These are phyloP conservation scores for Bradypus variegatus DNA, from an alignment of 2,797 vertebrate genomes.

Conservation along the genomic window DNA sequence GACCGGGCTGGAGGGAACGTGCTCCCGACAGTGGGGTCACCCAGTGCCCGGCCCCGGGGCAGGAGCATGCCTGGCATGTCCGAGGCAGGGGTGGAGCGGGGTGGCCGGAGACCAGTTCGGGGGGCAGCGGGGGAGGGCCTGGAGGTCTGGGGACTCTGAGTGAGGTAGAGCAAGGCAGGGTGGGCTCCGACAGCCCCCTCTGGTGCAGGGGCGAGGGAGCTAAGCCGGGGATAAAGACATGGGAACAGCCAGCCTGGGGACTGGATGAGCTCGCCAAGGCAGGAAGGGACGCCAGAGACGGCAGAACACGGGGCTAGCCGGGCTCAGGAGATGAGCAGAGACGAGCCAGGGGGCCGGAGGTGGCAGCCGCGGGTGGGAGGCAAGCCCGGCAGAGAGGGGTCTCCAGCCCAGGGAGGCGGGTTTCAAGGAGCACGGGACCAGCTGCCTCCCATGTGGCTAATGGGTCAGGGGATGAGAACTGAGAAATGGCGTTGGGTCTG, in stretches of 20 bases:
- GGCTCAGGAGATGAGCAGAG: no score
- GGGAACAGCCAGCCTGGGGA: background rate
- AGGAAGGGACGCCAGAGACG: background rate
- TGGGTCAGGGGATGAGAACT: fast-evolving
- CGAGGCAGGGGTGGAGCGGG: fast-evolving
- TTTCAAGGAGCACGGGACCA: no score
- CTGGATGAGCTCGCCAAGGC: background rate
- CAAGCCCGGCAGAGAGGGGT: no score
- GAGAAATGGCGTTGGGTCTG: fast-evolving
- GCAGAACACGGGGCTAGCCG: background rate
- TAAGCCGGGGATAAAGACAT: background rate
- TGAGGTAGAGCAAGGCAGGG: no score
- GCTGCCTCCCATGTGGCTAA: fast-evolving
- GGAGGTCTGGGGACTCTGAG: no score
- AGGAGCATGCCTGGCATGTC: fast-evolving
- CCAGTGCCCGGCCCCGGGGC: background rate
- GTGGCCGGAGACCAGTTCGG: fast-evolving
- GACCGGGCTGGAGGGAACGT: background rate
- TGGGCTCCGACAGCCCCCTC: background rate
- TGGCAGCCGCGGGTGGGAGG: no score
- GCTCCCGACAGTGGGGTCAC: background rate
- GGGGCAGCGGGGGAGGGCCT: background rate
- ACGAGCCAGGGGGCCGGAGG: no score
- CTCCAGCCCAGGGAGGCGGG: no score
- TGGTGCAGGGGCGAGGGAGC: background rate